Evolutionary conservation across 2,888 invertebrate genomes (phyloP).

Genomic region (Tenthredo notha): DNA sequence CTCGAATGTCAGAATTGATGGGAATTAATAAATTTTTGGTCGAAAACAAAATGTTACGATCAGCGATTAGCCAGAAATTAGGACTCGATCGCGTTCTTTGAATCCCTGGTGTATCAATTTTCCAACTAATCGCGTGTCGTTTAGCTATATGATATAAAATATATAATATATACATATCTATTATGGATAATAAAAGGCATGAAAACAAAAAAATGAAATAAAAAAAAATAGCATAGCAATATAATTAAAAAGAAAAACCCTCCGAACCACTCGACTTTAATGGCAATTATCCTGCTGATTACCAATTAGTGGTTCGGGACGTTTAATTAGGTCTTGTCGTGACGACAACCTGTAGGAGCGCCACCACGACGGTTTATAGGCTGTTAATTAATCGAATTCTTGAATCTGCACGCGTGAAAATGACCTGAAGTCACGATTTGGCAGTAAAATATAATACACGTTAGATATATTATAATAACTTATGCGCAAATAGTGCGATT

Average conservation of each 20-base stretch:
- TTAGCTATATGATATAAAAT: no score
- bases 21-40: neutral
- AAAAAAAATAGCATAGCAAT: neutral
- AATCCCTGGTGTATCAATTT: neutral
- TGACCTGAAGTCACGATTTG: slow-evolving; percentile 22
- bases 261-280: slow-evolving; percentile 1
- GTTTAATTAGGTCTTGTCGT: slow-evolving; percentile 30
- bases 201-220: neutral
- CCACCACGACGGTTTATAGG: neutral
- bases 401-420: slow-evolving; percentile 3
- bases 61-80: neutral
- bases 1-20: neutral
- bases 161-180: neutral
- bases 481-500: no score
- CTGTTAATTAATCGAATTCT: slow-evolving; percentile 18
- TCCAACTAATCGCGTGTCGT: neutral
- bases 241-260: neutral
- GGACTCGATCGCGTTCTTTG: neutral
- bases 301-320: neutral
- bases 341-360: slow-evolving; percentile 44
- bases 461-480: no score
- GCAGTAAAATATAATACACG: no score
- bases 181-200: neutral
- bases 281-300: slow-evolving; percentile 5
- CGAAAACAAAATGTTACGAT: no score